Conservation (phyloP, 2,797 vertebrate genomes). For the Percopsis omiscomaycus region DNA sequence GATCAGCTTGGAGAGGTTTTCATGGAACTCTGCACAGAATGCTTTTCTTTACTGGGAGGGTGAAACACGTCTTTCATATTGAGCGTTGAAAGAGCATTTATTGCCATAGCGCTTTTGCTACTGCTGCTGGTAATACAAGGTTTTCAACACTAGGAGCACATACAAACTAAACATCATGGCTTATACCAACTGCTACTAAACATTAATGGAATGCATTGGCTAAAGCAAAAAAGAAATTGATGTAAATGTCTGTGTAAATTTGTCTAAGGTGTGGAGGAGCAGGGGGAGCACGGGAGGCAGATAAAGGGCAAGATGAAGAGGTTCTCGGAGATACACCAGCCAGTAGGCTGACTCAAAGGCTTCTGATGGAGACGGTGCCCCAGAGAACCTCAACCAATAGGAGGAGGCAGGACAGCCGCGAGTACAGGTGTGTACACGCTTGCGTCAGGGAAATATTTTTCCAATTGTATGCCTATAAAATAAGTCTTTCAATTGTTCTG, state of each 20-base stretch:
- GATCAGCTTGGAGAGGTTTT: conserved; percentile 9
- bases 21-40: background rate
- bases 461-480: too few species aligned
- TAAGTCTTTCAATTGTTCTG: too few species aligned
- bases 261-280: conserved; percentile 52
- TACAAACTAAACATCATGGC: background rate
- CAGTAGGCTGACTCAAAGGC: conserved; percentile 84
- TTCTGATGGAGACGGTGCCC: conserved; percentile 85
- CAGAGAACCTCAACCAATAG: conserved; percentile 77
- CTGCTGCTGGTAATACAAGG: too few species aligned
- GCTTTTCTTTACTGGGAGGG: background rate
- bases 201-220: background rate
- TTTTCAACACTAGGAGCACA: too few species aligned
- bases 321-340: conserved; percentile 78
- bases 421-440: conserved; percentile 82
- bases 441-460: background rate
- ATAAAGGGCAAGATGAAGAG: conserved; percentile 75
- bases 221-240: background rate
- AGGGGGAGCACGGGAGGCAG: conserved; percentile 55
- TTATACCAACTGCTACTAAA: background rate
- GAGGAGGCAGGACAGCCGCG: conserved; percentile 83
- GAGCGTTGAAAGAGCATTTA: background rate
- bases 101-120: too few species aligned
- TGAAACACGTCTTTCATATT: background rate
- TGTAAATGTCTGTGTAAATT: conserved; percentile 16